A percentile compares a stretch with the other conserved stretches of the same genome.
Evolutionary conservation across 2,113 vertebrate species (phyloP).

Genomic region (Gorsachius goisagi): DNA sequence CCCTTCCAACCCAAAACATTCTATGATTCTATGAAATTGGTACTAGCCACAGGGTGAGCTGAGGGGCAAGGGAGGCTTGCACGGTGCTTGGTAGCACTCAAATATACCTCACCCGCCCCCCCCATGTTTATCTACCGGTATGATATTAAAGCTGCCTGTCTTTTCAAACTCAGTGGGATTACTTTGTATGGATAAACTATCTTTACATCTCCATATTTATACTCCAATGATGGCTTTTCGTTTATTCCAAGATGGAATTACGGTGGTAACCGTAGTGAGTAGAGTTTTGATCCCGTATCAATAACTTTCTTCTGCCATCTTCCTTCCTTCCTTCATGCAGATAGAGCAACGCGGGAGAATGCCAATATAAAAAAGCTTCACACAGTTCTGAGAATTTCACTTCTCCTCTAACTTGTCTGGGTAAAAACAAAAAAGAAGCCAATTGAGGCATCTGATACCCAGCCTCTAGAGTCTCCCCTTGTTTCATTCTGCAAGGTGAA

Average conservation of each 20-base stretch:
- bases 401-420: neutral
- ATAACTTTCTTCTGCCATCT: neutral
- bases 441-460: neutral
- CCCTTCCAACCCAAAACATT: too few relatives aligned
- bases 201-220: neutral
- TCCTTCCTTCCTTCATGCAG: neutral
- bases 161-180: neutral
- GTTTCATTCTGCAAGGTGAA: slow-evolving; percentile 9
- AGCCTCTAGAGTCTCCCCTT: neutral
- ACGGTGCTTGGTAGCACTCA: neutral
- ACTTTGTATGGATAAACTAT: neutral
- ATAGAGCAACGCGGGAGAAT: neutral
- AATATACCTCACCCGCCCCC: rapidly evolving
- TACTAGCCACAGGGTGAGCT: neutral
- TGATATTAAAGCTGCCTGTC: neutral
- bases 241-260: neutral
- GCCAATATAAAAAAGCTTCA: neutral
- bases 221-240: neutral
- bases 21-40: too few relatives aligned
- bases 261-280: neutral
- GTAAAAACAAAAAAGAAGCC: neutral
- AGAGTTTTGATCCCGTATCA: neutral
- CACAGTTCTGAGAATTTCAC: neutral
- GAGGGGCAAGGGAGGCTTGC: neutral
- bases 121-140: rapidly evolving